phyloP scores from a whole-genome alignment of 2,797 vertebrate genomes.

The Anabacerthia variegaticeps region DNA sequence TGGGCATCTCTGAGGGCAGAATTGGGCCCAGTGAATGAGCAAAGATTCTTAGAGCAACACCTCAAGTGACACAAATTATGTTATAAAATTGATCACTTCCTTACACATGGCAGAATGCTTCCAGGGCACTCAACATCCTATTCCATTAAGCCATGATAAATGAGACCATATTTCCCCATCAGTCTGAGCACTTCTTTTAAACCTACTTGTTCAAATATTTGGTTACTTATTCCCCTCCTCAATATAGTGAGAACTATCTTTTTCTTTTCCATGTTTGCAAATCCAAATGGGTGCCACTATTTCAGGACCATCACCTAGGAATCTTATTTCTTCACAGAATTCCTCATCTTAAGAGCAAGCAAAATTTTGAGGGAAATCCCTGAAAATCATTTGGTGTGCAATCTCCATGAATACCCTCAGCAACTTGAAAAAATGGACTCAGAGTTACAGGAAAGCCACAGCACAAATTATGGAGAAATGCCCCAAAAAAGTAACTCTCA shows the following conservation, averaged over 20 bases:
- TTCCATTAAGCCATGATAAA: conserved; percentile 65
- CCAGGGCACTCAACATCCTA: conserved; percentile 50
- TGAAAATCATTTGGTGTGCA: background rate
- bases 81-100: conserved; percentile 63
- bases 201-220: conserved; percentile 48
- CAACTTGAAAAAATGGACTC: background rate
- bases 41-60: conserved; percentile 53
- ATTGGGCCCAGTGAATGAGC: background rate
- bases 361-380: background rate
- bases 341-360: background rate
- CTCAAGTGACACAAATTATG: conserved; percentile 62
- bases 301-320: background rate
- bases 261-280: background rate
- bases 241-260: background rate
- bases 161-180: conserved; percentile 26
- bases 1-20: conserved; percentile 33
- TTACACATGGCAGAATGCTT: conserved; percentile 47
- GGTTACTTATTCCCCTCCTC: background rate
- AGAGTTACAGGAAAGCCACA: background rate
- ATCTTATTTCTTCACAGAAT: background rate
- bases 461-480: background rate
- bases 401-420: background rate
- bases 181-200: conserved; percentile 35
- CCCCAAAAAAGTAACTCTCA: background rate
- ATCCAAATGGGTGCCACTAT: background rate